Evolutionary conservation across 2,888 invertebrate species (phyloP).

Genomic region (Oegoconia quadripuncta): DNA sequence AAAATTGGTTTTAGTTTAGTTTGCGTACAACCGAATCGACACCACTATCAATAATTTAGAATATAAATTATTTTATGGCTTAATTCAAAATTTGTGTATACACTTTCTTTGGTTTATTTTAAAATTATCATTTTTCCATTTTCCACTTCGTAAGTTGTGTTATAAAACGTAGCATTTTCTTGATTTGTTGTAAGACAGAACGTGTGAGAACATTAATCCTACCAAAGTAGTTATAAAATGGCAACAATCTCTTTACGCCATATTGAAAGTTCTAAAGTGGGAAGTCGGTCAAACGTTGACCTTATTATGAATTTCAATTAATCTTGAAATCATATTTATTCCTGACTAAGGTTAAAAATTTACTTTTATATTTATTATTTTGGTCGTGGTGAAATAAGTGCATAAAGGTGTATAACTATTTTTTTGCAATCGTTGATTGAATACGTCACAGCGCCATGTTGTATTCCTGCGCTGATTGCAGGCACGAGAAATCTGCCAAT

Average conservation of each 20-base stretch:
- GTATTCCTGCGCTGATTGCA: conserved; percentile 80
- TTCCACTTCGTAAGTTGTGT: neutral
- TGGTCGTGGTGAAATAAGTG: conserved; percentile 35
- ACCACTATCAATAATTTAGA: too few species aligned
- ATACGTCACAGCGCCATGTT: conserved; percentile 80
- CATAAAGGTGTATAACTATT: conserved; percentile 39
- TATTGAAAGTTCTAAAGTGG: conserved; percentile 72
- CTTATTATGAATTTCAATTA: conserved; percentile 63
- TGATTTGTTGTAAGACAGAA: neutral
- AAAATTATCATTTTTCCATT: neutral
- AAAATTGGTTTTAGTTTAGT: too few species aligned
- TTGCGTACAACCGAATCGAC: too few species aligned
- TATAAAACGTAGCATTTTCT: neutral
- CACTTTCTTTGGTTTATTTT: too few species aligned
- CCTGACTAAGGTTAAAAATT: conserved; percentile 47
- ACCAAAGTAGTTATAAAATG: conserved; percentile 14
- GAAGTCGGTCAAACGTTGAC: conserved; percentile 73
- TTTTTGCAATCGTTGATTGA: conserved; percentile 72
- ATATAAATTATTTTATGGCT: too few species aligned
- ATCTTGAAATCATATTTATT: conserved; percentile 45
- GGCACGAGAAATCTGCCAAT: conserved; percentile 79
- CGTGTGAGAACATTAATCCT: neutral
- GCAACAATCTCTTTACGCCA: conserved; percentile 64
- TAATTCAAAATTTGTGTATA: too few species aligned
- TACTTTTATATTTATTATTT: conserved; percentile 47